Base-by-base conservation (phyloP, 2,113 vertebrate genomes). In the Tinamus guttatus region DNA sequence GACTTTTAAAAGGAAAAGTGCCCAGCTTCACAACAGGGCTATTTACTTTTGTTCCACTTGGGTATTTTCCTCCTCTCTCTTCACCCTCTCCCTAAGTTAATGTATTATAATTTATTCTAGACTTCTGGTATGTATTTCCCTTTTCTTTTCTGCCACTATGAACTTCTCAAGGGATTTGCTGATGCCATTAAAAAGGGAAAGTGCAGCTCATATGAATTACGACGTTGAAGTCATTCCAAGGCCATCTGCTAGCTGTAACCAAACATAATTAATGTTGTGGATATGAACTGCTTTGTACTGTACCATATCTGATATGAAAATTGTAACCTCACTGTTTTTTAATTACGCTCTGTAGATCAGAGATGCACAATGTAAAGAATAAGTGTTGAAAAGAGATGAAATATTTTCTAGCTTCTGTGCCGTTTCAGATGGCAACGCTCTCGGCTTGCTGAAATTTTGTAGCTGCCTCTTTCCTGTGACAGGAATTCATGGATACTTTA, bases 131-230 rank as follows among this genome's bases (percentile, higher is more conserved):
- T 1, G 1, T 73, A 27, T 28, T 75, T 96, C 84, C 75, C 89
- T 86, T 91, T 93, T 81, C 85, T 95, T 54, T 89, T 64, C 94
- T 94, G 88, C 90, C 47, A 20, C 90, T 77, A 30, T 28, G 75
- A 85, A 65, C 94, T 82, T 81, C 87, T 94, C 68, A 11, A 94
- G 96, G 76, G 93, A 93, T 95, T 90, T 95, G 90, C 91, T 96
- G 95, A 93, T 97, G 93, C 89, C 87, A 95, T 94, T 93, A 82
- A 69, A 96, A 92, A 93, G 85, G 88, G 91, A 95, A 95, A 64
- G 80, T 92, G 94, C 81, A 86, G 96, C 85, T 90, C 81, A 28
- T 81, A 45, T 91, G 95, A 95, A 89, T 93, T 89, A 93, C 14
- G 21, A 90, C 90, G 71, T 20, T 95, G 93, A 97, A 96, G 92